These are phyloP conservation scores for Trichomalopsis sarcophagae DNA, from an alignment of 1,140 invertebrate species.

Conservation along the genomic window DNA sequence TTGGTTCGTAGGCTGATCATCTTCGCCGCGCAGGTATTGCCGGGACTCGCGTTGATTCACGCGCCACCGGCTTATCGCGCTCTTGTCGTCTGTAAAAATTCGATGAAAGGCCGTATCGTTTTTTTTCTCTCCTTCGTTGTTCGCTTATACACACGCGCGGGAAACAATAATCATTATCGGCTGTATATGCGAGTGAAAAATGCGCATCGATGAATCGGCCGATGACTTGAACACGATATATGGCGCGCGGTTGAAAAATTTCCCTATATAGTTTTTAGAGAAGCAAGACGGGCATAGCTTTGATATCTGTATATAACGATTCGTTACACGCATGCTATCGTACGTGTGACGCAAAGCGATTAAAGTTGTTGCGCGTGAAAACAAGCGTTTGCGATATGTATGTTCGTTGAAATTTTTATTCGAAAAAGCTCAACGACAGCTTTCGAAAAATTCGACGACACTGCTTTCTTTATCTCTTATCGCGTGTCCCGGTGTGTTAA, in stretches of 20 bases:
- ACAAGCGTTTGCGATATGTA: background rate
- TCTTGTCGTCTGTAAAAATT: no score
- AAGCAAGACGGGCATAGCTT: no score
- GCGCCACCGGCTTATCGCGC: background rate
- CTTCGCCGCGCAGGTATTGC: background rate
- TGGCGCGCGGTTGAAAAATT: background rate
- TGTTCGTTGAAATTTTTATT: no score
- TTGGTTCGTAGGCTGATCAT: constrained; percentile 27
- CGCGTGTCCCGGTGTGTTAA: no score
- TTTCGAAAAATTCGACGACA: no score
- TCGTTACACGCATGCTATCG: background rate
- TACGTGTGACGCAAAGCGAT: background rate
- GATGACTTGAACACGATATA: background rate
- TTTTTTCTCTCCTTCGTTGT: no score
- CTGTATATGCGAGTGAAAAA: background rate
- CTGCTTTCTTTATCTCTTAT: no score
- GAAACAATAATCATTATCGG: no score
- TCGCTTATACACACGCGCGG: no score
- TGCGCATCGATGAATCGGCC: background rate
- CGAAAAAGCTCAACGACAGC: background rate
- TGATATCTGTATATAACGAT: background rate
- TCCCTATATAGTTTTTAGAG: background rate
- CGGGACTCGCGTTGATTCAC: background rate
- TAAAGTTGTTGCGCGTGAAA: background rate
- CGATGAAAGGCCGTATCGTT: no score